Conservation (phyloP, 2,797 vertebrate species). For the Pseudomugil gertrudae region DNA sequence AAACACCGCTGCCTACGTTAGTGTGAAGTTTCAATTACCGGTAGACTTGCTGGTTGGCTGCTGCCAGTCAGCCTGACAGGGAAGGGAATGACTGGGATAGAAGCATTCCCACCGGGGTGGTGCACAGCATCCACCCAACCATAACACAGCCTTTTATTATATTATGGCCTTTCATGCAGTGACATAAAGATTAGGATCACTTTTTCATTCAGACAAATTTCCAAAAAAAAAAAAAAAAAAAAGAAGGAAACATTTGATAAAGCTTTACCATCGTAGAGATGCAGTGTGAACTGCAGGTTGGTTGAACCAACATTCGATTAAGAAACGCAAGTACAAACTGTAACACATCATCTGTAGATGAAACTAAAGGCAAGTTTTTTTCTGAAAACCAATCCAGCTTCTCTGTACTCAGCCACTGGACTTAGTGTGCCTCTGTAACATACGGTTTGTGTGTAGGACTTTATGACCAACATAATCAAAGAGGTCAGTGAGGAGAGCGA, state of each 20-base stretch:
- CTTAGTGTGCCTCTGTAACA: neutral
- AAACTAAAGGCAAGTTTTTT: neutral
- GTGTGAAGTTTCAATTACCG: slow-evolving; percentile 79
- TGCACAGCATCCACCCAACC: slow-evolving; percentile 1
- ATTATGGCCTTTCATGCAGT: neutral
- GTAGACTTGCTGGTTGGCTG: slow-evolving; percentile 53
- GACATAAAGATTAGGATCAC: neutral
- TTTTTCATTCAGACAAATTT: neutral
- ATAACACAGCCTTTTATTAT: slow-evolving; percentile 5
- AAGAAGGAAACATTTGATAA: neutral
- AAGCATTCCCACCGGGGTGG: slow-evolving; percentile 41
- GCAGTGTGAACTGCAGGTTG: neutral
- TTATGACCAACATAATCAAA: neutral
- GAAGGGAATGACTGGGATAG: slow-evolving; percentile 47
- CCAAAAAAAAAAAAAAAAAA: too few species aligned
- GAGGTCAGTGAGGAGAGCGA: neutral
- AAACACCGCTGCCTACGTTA: slow-evolving; percentile 45
- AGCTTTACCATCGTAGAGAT: neutral
- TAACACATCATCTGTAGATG: neutral
- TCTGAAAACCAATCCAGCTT: neutral
- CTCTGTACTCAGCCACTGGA: neutral
- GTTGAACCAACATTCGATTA: neutral
- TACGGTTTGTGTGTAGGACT: neutral
- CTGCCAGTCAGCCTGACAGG: slow-evolving; percentile 65
- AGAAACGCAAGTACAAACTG: neutral